Conservation (phyloP, 1,140 invertebrate species). For the Tetraneura akinire region DNA sequence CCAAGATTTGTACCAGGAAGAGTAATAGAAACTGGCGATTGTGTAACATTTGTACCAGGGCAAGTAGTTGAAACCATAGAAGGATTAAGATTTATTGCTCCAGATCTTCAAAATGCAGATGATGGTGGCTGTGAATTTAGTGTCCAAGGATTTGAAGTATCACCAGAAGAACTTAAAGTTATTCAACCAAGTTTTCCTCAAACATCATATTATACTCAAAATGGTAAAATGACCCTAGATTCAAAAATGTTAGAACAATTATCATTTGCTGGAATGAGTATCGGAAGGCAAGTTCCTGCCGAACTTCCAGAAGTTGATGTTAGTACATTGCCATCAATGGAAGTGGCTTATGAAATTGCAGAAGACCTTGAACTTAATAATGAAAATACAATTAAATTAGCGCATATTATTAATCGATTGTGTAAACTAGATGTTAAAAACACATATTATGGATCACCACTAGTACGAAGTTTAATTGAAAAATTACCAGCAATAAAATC, state of each 20-base stretch:
- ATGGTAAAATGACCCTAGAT: slow-evolving; percentile 68
- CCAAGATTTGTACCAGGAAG: slow-evolving; percentile 74
- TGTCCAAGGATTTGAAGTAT: slow-evolving; percentile 75
- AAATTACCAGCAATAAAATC: slow-evolving; percentile 16
- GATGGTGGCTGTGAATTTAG: slow-evolving; percentile 69
- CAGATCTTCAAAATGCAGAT: slow-evolving; percentile 67
- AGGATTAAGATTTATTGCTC: slow-evolving; percentile 71
- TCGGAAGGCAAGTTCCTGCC: slow-evolving; percentile 67
- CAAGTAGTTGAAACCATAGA: slow-evolving; percentile 73
- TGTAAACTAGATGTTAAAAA: slow-evolving; percentile 36
- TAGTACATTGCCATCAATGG: slow-evolving; percentile 58
- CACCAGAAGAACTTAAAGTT: slow-evolving; percentile 69
- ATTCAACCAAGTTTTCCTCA: slow-evolving; percentile 62
- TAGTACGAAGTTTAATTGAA: slow-evolving; percentile 27
- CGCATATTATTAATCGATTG: slow-evolving; percentile 45
- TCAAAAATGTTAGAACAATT: slow-evolving; percentile 69
- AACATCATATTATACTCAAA: slow-evolving; percentile 59
- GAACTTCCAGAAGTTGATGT: slow-evolving; percentile 68
- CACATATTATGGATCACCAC: slow-evolving; percentile 32
- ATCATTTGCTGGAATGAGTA: slow-evolving; percentile 70
- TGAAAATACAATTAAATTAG: slow-evolving; percentile 40
- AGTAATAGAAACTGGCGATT: slow-evolving; percentile 69
- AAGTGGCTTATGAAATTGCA: slow-evolving; percentile 59
- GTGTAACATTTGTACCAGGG: slow-evolving; percentile 71
- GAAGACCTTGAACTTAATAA: slow-evolving; percentile 60